Evolutionary conservation across 2,113 vertebrate species (phyloP).

Genomic region (Pomatostomus ruficeps): DNA sequence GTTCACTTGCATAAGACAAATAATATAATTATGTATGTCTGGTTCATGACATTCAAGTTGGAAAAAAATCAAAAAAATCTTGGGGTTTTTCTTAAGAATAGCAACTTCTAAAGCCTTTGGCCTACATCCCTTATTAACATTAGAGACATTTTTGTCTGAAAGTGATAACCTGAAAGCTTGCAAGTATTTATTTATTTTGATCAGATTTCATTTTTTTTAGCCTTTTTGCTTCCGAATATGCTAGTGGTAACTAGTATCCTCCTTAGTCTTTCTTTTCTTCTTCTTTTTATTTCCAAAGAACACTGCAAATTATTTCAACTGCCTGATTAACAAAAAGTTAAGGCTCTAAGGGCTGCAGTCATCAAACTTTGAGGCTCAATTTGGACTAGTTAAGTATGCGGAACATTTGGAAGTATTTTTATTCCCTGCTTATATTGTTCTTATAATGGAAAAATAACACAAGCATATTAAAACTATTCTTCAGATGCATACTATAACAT

Average conservation of each 20-base stretch:
- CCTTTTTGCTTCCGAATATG: neutral
- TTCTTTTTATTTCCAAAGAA: neutral
- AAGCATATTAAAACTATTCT: neutral
- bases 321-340: neutral
- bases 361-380: neutral
- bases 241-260: neutral
- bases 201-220: slow-evolving; percentile 40
- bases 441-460: neutral
- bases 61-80: slow-evolving; percentile 64
- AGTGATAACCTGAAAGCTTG: slow-evolving; percentile 60
- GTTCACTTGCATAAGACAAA: slow-evolving; percentile 77
- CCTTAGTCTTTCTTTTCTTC: neutral
- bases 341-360: neutral
- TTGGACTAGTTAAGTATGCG: neutral
- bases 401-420: neutral
- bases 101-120: slow-evolving; percentile 57
- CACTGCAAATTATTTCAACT: neutral
- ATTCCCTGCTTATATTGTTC: neutral
- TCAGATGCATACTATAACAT: neutral
- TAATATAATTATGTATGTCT: slow-evolving; percentile 79
- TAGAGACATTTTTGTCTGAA: slow-evolving; percentile 60
- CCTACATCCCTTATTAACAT: slow-evolving; percentile 50
- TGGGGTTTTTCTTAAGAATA: slow-evolving; percentile 42
- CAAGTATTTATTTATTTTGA: slow-evolving; percentile 61
- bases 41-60: slow-evolving; percentile 69